phyloP scores from a whole-genome alignment of 2,888 invertebrate genomes.

The Blera fallax region DNA sequence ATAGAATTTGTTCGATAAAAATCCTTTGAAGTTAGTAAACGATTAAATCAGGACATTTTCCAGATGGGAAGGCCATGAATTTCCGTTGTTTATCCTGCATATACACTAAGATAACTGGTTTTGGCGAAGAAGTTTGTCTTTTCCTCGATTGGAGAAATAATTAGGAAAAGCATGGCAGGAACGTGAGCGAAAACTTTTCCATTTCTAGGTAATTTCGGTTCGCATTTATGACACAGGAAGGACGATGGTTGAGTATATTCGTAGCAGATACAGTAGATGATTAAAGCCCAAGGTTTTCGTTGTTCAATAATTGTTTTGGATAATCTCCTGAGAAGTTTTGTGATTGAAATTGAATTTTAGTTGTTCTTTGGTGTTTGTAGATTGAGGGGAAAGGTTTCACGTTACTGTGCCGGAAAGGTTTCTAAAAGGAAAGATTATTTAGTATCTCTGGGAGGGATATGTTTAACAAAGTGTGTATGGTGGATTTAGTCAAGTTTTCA shows the following conservation, averaged over 20 bases:
- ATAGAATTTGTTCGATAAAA: constrained; percentile 40
- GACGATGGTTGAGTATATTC: background rate
- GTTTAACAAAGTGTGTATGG: too few species aligned
- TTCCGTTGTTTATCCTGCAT: constrained; percentile 33
- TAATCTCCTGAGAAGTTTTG: background rate
- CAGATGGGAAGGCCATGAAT: constrained; percentile 25
- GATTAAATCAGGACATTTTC: constrained; percentile 32
- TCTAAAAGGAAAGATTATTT: too few species aligned
- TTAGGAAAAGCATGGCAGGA: constrained; percentile 5
- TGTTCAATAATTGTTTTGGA: background rate
- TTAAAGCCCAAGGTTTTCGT: background rate
- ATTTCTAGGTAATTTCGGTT: constrained; percentile 34
- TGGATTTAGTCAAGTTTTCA: too few species aligned
- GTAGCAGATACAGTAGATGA: background rate
- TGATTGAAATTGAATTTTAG: background rate
- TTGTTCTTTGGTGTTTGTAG: background rate
- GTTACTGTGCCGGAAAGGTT: too few species aligned
- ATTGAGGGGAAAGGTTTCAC: too few species aligned
- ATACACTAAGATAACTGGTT: constrained; percentile 25
- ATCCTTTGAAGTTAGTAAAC: constrained; percentile 41
- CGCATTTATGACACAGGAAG: constrained; percentile 8
- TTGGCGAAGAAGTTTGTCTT: constrained; percentile 30
- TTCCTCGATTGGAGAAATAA: constrained; percentile 30
- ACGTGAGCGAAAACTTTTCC: constrained; percentile 23
- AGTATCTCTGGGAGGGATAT: too few species aligned